Evolutionary conservation across 1,140 invertebrate species (phyloP).

Genomic region (Drosophila santomea): DNA sequence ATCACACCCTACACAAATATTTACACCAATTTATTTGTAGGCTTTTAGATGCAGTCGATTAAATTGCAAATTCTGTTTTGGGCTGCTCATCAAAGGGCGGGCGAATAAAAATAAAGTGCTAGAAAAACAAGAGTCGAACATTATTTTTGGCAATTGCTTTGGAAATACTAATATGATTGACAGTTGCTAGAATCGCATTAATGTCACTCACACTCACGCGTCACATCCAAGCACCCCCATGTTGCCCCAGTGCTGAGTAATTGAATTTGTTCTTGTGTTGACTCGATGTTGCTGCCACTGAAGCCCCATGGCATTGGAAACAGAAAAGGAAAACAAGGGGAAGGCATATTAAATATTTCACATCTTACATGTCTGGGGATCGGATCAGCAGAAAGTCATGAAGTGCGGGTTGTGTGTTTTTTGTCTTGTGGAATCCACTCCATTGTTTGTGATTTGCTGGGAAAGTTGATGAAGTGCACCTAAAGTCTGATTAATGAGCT

Average conservation of each 20-base stretch:
- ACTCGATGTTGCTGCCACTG: constrained; percentile 61
- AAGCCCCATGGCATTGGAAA: constrained; percentile 26
- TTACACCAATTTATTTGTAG: constrained; percentile 54
- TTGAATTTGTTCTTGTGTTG: constrained; percentile 79
- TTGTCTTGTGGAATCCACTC: constrained; percentile 52
- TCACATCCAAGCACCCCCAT: constrained; percentile 4
- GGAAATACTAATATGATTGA: constrained; percentile 70
- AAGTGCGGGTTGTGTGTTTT: constrained; percentile 27
- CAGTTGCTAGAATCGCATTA: constrained; percentile 67
- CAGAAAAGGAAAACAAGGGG: constrained; percentile 20
- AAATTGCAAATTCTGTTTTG: constrained; percentile 65
- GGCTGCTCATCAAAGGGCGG: constrained; percentile 53
- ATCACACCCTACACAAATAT: constrained; percentile 20
- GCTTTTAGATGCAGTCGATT: constrained; percentile 64
- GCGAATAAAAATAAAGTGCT: constrained; percentile 35
- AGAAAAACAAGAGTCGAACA: constrained; percentile 49
- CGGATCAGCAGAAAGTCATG: constrained; percentile 9
- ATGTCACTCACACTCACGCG: constrained; percentile 62
- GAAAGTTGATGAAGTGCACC: constrained; percentile 54
- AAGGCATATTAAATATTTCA: constrained; percentile 72
- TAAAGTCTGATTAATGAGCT: constrained; percentile 2
- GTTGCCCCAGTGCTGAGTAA: constrained; percentile 62
- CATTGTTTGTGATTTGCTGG: constrained; percentile 38
- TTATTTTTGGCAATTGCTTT: constrained; percentile 54
- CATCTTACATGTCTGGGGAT: constrained; percentile 24